Evolutionary conservation across 2,888 invertebrate species (phyloP).

Genomic region (Drosophila mercatorum): DNA sequence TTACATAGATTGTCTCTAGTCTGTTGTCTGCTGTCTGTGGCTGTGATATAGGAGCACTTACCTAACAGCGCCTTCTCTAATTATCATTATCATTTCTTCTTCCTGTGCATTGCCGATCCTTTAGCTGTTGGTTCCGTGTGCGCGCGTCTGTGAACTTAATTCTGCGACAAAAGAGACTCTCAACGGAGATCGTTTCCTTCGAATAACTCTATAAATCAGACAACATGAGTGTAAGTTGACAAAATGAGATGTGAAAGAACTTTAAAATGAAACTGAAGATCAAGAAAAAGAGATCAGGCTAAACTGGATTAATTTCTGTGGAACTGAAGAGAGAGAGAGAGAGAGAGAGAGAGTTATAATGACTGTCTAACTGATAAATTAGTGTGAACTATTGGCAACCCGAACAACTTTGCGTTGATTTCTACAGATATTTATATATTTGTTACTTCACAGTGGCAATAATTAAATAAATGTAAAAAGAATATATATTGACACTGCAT

Average conservation of each 20-base stretch:
- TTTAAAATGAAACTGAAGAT: not conserved
- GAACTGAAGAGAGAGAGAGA: too few species aligned
- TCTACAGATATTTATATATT: too few species aligned
- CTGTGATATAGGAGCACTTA: constrained; percentile 10
- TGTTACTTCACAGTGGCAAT: too few species aligned
- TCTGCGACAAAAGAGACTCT: not conserved
- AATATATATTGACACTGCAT: too few species aligned
- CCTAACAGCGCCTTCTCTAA: constrained; percentile 1
- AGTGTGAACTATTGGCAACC: too few species aligned
- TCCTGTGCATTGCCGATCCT: not conserved
- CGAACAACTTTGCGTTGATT: too few species aligned
- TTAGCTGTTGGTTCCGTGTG: not conserved
- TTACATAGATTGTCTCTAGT: not conserved
- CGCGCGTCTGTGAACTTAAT: not conserved
- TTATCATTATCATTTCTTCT: not conserved
- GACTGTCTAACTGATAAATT: too few species aligned
- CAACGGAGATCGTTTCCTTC: not conserved
- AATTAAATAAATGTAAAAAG: too few species aligned
- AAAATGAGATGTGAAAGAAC: not conserved
- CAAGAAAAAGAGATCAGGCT: not conserved
- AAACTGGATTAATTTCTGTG: not conserved
- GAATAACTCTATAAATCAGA: constrained; percentile 12
- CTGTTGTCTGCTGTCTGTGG: not conserved
- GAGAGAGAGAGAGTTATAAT: too few species aligned
- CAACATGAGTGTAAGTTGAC: constrained; percentile 46